These are phyloP conservation scores for Sarcoramphus papa DNA, from an alignment of 2,797 vertebrate genomes.

Conservation along the genomic window DNA sequence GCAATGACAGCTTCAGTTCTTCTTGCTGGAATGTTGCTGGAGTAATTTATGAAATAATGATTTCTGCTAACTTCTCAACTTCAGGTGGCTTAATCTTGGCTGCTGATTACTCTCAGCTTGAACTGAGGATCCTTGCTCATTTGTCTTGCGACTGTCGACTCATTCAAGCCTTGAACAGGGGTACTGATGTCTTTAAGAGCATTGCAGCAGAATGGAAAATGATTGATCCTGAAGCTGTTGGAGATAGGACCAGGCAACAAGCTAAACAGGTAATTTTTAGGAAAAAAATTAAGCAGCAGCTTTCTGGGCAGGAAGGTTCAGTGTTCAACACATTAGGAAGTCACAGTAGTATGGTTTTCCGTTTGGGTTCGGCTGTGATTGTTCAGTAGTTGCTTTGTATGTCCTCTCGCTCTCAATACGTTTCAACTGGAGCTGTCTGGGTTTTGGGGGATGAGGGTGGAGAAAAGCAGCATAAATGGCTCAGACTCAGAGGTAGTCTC, in stretches of 20 bases:
- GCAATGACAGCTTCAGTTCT: background rate
- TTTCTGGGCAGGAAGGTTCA: background rate
- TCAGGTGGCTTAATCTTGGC: conserved; percentile 91
- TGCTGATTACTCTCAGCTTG: conserved; percentile 95
- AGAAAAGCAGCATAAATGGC: background rate
- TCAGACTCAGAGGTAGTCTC: background rate
- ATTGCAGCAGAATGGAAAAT: conserved; percentile 96
- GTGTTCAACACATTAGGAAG: background rate
- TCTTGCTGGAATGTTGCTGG: background rate
- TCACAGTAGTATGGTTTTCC: background rate
- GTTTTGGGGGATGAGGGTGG: background rate
- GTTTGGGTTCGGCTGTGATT: background rate
- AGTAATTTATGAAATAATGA: background rate
- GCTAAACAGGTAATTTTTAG: conserved; percentile 87
- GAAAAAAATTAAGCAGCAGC: background rate
- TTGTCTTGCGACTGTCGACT: conserved; percentile 86
- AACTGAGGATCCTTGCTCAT: conserved; percentile 92
- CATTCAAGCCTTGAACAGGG: conserved; percentile 86
- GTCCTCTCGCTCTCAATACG: rapidly evolving
- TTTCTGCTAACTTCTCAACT: background rate
- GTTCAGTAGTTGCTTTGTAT: background rate
- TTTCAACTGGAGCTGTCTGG: background rate
- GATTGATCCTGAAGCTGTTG: conserved; percentile 80
- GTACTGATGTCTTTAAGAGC: conserved; percentile 90
- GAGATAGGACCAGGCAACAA: conserved; percentile 86